Evolutionary conservation across 2,888 invertebrate species (phyloP).

Genomic region (Terebella lapidaria): DNA sequence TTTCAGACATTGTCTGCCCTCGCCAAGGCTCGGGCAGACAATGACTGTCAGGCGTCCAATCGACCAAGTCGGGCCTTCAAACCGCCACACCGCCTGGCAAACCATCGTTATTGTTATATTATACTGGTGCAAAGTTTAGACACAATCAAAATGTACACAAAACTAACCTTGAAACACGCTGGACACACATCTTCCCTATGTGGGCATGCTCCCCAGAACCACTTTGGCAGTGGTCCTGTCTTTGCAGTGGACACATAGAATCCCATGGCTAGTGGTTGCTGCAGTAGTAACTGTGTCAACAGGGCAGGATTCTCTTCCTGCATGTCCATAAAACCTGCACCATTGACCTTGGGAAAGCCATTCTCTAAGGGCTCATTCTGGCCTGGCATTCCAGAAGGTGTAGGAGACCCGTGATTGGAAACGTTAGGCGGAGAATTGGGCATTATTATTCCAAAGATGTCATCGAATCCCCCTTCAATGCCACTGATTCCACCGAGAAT

Average conservation of each 20-base stretch:
- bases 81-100: too few species aligned
- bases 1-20: too few species aligned
- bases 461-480: background rate
- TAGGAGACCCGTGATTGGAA: background rate
- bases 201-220: constrained; percentile 86
- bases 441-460: background rate
- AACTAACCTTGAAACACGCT: constrained; percentile 73
- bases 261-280: constrained; percentile 96
- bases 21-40: too few species aligned
- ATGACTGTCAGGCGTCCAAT: too few species aligned
- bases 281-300: constrained; percentile 61
- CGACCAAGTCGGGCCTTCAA: too few species aligned
- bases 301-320: constrained; percentile 13
- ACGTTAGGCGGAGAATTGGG: background rate
- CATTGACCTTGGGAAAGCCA: background rate
- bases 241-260: constrained; percentile 92
- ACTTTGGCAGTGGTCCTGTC: constrained; percentile 49
- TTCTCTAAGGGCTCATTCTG: background rate
- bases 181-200: constrained; percentile 88
- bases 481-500: background rate
- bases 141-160: background rate
- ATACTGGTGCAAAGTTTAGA: too few species aligned
- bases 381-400: background rate
- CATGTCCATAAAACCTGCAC: constrained; percentile 1
- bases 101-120: too few species aligned